Base-by-base conservation (phyloP, 2,888 invertebrate genomes). In the Saturnia japonica region DNA sequence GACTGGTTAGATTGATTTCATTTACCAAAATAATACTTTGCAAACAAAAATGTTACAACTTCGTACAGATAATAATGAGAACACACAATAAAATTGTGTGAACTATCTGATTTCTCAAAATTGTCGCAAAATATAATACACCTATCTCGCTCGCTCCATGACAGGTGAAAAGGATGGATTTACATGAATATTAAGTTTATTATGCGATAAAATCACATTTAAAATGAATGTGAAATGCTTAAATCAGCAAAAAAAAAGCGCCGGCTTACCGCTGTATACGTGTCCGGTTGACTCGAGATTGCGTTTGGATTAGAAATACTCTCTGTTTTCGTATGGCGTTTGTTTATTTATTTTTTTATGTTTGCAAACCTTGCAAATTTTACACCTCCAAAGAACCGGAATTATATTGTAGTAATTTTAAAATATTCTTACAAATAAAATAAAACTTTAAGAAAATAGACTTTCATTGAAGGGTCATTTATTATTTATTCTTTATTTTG, bases 91-190 rank as follows among this genome's bases (percentile, higher is more conserved):
- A 22, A 54, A n/a, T 22, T 4, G 11, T n/a, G 57, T 64, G 40
- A 12, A 64, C 64, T 40, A 40, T 64, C 40, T 64, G 40, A 22
- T 4, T 40, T 64, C 40, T 64, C 64, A n/a, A 64, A n/a, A 64
- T 9, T 64, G 69, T 73, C 73, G 70, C 68, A 51, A 64, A 57
- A 40, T 73, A 74, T 67, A 72, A 71, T 76, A 74, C 72, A 70
- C 77, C 81, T 73, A 75, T 47, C 74, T 80, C 80, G 73, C 68
- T 71, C 76, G 60, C 54, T 73, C 40, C 68, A 68, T 74, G 76
- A 74, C 76, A 77, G 71, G 68, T 77, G 80, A 81, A 80, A 78
- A 73, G 76, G 80, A 81, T 74, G 72, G 77, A 81, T 80, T 80
- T 80, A 68, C 71, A 80, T 80, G 76, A 76, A 74, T 76, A 78